Conservation (phyloP, 2,797 vertebrate species). For the Falco concolor region DNA sequence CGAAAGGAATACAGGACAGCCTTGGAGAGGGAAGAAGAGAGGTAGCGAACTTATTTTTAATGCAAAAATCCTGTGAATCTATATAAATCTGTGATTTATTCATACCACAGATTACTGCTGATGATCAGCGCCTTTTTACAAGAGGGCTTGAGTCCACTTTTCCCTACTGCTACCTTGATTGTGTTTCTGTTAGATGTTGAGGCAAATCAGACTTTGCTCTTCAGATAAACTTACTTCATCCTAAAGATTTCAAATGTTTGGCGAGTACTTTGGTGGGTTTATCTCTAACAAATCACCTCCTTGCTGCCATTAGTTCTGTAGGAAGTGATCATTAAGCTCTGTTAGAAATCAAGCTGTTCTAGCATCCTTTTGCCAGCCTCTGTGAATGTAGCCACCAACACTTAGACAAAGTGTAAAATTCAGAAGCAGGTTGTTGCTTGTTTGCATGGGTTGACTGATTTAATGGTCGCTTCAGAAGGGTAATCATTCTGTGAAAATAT, state of each 20-base stretch:
- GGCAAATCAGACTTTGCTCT: neutral
- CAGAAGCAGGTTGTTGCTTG: neutral
- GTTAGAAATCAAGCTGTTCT: neutral
- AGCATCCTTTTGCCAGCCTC: neutral
- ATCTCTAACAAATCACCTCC: neutral
- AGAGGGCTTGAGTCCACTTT: neutral
- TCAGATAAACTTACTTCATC: neutral
- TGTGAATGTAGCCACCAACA: neutral
- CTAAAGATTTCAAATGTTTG: conserved; percentile 6
- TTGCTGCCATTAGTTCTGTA: neutral
- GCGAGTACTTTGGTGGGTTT: neutral
- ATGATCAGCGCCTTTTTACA: neutral
- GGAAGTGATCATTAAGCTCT: neutral
- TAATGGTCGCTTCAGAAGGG: neutral
- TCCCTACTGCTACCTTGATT: neutral
- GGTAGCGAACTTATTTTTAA: neutral
- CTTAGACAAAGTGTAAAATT: neutral
- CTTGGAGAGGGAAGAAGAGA: neutral
- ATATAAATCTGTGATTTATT: conserved; percentile 13
- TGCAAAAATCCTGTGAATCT: neutral
- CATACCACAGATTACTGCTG: neutral
- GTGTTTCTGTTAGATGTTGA: neutral
- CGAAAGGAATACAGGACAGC: neutral
- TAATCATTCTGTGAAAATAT: neutral
- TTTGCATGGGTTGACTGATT: neutral